Evolutionary conservation across 2,888 invertebrate genomes (phyloP).

Genomic region (Acleris laterana): DNA sequence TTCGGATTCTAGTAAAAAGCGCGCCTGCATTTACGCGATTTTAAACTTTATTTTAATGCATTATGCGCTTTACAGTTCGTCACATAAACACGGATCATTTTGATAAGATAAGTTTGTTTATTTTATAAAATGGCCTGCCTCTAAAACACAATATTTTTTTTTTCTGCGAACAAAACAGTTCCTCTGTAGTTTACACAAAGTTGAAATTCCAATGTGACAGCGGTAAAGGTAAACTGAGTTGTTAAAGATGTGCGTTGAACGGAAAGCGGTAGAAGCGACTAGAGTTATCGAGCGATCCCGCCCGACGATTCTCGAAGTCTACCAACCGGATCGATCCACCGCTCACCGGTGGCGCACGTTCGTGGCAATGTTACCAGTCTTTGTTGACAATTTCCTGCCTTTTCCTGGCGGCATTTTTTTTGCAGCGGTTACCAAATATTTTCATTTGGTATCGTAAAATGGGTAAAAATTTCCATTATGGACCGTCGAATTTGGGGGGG

Average conservation of each 20-base stretch:
- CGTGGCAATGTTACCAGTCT: conserved; percentile 21
- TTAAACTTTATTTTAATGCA: too few species aligned
- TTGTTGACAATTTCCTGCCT: not conserved
- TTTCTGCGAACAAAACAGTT: conserved; percentile 10
- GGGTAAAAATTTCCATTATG: too few species aligned
- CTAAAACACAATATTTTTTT: not conserved
- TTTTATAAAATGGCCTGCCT: not conserved
- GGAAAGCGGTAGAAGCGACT: conserved; percentile 38
- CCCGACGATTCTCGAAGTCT: conserved; percentile 38
- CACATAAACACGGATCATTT: too few species aligned
- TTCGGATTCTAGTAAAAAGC: too few species aligned
- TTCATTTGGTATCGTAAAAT: too few species aligned
- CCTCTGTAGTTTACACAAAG: not conserved
- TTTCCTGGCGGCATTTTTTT: too few species aligned
- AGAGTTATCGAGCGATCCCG: conserved; percentile 39
- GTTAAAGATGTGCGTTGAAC: conserved; percentile 20
- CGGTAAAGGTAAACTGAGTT: not conserved
- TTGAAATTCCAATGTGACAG: conserved; percentile 10
- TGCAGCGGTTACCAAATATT: too few species aligned
- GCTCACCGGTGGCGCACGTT: conserved; percentile 11
- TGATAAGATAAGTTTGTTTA: too few species aligned
- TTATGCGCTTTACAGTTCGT: too few species aligned
- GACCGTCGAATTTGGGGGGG: too few species aligned
- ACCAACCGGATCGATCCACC: conserved; percentile 13
- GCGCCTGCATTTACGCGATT: too few species aligned